Conservation (phyloP, 2,797 vertebrate genomes). For the Poeciliopsis paucimaculata region DNA sequence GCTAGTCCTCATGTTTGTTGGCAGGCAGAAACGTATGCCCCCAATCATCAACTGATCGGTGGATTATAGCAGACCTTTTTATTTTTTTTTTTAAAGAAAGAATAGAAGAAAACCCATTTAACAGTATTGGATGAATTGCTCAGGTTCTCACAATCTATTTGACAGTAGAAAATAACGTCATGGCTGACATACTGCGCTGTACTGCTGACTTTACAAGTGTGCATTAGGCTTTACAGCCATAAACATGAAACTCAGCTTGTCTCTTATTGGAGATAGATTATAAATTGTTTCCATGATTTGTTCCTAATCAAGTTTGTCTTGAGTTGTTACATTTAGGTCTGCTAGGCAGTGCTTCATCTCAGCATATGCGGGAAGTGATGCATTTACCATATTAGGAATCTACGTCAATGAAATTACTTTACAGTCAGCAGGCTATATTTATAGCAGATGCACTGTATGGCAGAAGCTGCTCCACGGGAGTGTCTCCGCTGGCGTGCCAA, state of each 20-base stretch:
- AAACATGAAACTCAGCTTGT: slow-evolving; percentile 31
- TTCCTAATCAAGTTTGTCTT: slow-evolving; percentile 29
- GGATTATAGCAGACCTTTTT: slow-evolving; percentile 52
- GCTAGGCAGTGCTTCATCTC: slow-evolving; percentile 32
- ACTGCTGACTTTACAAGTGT: slow-evolving; percentile 41
- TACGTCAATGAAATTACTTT: slow-evolving; percentile 74
- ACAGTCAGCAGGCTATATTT: slow-evolving; percentile 73
- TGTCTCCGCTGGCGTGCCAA: slow-evolving; percentile 63
- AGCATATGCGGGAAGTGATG: slow-evolving; percentile 60
- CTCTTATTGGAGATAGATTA: slow-evolving; percentile 34
- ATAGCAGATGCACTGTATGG: slow-evolving; percentile 65
- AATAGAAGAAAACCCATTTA: slow-evolving; percentile 48
- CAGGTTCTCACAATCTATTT: slow-evolving; percentile 46
- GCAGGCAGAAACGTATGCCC: slow-evolving; percentile 65
- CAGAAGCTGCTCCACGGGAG: slow-evolving; percentile 67
- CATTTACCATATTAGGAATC: slow-evolving; percentile 64
- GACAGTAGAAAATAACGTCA: slow-evolving; percentile 47
- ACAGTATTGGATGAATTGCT: slow-evolving; percentile 51
- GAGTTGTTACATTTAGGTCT: slow-evolving; percentile 31
- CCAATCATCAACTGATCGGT: slow-evolving; percentile 71
- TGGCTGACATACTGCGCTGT: slow-evolving; percentile 26
- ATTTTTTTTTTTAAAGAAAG: neutral
- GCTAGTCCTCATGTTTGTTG: slow-evolving; percentile 63
- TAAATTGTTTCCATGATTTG: slow-evolving; percentile 35
- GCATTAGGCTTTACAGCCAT: slow-evolving; percentile 35